Conservation (phyloP, 2,888 invertebrate genomes). For the Thumatha senex region DNA sequence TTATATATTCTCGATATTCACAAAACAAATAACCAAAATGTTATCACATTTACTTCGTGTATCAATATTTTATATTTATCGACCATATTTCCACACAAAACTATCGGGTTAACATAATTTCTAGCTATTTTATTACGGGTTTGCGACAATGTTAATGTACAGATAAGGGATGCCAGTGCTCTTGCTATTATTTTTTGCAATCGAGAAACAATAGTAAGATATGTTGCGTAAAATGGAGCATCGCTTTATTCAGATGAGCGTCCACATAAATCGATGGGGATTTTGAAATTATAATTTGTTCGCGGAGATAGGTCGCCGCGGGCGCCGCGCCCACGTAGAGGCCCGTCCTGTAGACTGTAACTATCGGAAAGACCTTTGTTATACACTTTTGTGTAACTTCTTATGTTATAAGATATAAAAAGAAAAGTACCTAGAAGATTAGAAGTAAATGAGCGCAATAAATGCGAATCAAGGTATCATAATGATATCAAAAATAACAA, state of each 20-base stretch:
- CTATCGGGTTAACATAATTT: conserved; percentile 36
- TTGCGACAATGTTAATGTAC: conserved; percentile 35
- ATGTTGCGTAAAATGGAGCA: conserved; percentile 66
- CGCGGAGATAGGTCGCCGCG: conserved; percentile 73
- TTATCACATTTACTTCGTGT: not conserved
- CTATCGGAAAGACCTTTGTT: conserved; percentile 33
- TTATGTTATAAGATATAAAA: conserved; percentile 4
- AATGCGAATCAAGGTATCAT: too few species aligned
- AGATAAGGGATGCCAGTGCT: conserved; percentile 28
- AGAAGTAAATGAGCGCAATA: too few species aligned
- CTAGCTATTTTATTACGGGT: conserved; percentile 36
- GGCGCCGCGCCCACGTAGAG: conserved; percentile 68
- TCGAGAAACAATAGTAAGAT: conserved; percentile 56
- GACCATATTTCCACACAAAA: conserved; percentile 31
- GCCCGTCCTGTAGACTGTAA: conserved; percentile 10
- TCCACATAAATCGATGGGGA: conserved; percentile 79
- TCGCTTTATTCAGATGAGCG: conserved; percentile 74
- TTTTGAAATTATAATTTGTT: conserved; percentile 82
- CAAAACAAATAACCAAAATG: conserved; percentile 5
- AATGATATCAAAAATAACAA: too few species aligned
- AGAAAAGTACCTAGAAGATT: too few species aligned
- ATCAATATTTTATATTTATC: conserved; percentile 26
- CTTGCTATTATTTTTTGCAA: conserved; percentile 21
- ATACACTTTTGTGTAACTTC: conserved; percentile 20
- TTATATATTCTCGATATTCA: too few species aligned